A percentile compares a stretch with the other conserved stretches of the same genome.
These are phyloP conservation scores for Avahi laniger DNA, from an alignment of 2,797 vertebrate genomes.

Conservation along the genomic window DNA sequence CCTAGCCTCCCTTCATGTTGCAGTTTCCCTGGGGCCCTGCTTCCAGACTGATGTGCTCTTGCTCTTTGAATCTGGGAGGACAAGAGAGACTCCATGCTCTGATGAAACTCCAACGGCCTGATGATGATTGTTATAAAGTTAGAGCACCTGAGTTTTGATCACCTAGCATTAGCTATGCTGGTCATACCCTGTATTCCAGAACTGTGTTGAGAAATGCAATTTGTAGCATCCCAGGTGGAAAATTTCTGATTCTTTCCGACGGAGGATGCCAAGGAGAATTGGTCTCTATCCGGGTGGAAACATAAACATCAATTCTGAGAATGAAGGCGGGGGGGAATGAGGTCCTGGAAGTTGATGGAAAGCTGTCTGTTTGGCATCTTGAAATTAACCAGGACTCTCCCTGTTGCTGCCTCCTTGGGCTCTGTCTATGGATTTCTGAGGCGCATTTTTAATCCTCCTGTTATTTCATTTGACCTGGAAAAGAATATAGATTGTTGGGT, in stretches of 20 bases:
- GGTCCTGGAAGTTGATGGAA: constrained; percentile 58
- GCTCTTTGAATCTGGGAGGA: neutral
- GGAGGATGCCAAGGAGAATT: constrained; percentile 70
- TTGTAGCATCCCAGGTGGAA: constrained; percentile 77
- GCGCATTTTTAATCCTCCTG: constrained; percentile 63
- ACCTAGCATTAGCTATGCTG: constrained; percentile 62
- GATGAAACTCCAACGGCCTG: neutral
- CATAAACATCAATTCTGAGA: constrained; percentile 72
- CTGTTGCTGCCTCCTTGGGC: constrained; percentile 7
- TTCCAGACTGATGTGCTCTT: neutral
- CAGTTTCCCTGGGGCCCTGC: neutral
- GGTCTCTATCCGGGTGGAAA: constrained; percentile 75
- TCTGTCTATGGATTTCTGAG: constrained; percentile 20
- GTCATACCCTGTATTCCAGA: constrained; percentile 50
- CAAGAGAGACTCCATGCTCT: neutral
- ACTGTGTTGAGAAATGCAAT: constrained; percentile 73
- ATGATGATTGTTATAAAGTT: neutral
- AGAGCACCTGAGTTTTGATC: constrained; percentile 46
- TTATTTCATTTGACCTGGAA: constrained; percentile 67
- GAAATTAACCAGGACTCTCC: constrained; percentile 62
- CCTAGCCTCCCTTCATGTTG: neutral
- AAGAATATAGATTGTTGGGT: constrained; percentile 60
- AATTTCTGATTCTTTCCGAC: constrained; percentile 75
- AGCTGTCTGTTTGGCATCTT: constrained; percentile 52
- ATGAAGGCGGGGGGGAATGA: constrained; percentile 9